A percentile compares a stretch with the other conserved stretches of the same genome.
These are phyloP conservation scores for Chromobotia macracanthus DNA, from an alignment of 2,797 vertebrate genomes.

Conservation along the genomic window DNA sequence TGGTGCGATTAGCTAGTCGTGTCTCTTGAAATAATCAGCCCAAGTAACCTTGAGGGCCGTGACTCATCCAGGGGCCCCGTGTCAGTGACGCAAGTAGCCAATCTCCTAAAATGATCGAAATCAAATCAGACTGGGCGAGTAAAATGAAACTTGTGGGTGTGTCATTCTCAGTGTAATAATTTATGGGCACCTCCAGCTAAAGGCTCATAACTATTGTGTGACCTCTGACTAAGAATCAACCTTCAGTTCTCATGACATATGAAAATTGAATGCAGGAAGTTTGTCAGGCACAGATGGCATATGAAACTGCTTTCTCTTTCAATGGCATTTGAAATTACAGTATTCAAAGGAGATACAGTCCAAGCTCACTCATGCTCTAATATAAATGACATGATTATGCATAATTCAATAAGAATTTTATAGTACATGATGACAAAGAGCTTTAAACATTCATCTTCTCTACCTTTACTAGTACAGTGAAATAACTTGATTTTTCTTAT, in stretches of 20 bases:
- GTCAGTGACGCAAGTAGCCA: slow-evolving; percentile 56
- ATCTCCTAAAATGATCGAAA: slow-evolving; percentile 56
- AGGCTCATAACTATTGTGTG: slow-evolving; percentile 17
- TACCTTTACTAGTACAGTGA: neutral
- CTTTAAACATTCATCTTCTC: neutral
- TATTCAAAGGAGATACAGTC: neutral
- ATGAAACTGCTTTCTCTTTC: neutral
- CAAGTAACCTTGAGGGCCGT: slow-evolving; percentile 60
- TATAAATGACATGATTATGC: neutral
- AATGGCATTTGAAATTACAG: neutral
- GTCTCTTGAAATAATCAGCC: slow-evolving; percentile 48
- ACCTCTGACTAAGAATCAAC: slow-evolving; percentile 8
- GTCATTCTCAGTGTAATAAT: slow-evolving; percentile 36
- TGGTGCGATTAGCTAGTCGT: neutral
- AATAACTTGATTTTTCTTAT: neutral
- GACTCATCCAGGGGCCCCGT: slow-evolving; percentile 56
- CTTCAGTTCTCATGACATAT: neutral
- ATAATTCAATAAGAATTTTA: neutral
- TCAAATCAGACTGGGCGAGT: slow-evolving; percentile 49
- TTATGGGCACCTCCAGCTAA: slow-evolving; percentile 29
- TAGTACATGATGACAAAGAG: neutral
- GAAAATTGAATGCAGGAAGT: slow-evolving; percentile 4
- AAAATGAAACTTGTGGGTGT: slow-evolving; percentile 23
- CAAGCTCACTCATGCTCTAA: neutral
- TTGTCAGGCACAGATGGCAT: slow-evolving; percentile 4